Evolutionary conservation across 30 jellyfish, hydroid and myxozoan genomes (phyloP), one percentile per base, ranked within the genome.

Genomic region (Aurelia sp.): DNA sequence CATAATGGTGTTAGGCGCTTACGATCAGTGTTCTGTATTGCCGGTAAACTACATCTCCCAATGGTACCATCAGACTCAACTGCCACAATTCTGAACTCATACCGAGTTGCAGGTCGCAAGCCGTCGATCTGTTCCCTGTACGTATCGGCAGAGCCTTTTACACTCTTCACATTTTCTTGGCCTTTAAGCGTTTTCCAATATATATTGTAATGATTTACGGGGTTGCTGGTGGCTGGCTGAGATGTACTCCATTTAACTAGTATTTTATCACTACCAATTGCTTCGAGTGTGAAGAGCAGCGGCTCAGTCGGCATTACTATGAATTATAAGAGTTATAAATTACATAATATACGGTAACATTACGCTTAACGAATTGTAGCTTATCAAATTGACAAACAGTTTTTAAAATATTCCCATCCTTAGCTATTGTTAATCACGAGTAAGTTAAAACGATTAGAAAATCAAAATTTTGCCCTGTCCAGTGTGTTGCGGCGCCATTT

Each of bases 21-120:
- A 68, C 74, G 51, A 47, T 69, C 74, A 50, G 91, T 82, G 52
- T 80, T 58, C 77, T 66, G 79, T 18, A 70, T 74, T 82, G 70
- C 57, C 1, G 91, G 40, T 15, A 71, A 44, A 74, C 91, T 82
- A 71, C 91, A 82, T 70, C 91, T 82, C 72, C 85, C 91, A 18
- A 18, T 70, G 70, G 73, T 6, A 22, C 91, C 91, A 82, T 82
- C 74, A 9, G 74, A 21, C 82, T 33, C 60, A 50, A 82, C 86
- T 18, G 83, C 83, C 21, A 82, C 91, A 22, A 82, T 82, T 41
- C 91, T 53, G 85, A 82, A 69, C 72, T 82, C 85, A 50, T 82
- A 82, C 27, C 20, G 85, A 19, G 79, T 52, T 23, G 70, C 81
- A 27, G 91, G 69, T 65, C 41, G 55, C 73, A 82, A 71, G 65